Percentiles rank a stretch among this genome's conserved stretches.
Evolutionary conservation across 2,113 vertebrate genomes (phyloP).

Genomic region (Corythornis vintsioides): DNA sequence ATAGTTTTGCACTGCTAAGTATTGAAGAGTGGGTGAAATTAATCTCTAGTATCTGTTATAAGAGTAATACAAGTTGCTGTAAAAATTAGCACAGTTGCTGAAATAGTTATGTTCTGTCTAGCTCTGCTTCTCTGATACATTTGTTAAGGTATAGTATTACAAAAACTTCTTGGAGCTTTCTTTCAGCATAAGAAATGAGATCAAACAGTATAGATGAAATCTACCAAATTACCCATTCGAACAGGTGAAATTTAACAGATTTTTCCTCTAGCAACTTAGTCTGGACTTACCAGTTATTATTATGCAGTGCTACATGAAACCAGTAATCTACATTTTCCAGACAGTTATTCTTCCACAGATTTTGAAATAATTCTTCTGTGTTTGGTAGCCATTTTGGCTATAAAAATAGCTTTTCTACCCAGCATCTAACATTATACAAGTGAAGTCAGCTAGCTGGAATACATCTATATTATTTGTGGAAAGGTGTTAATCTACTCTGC

Average conservation of each 20-base stretch:
- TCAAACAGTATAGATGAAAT: background rate
- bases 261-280: background rate
- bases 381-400: background rate
- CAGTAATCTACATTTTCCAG: conserved; percentile 24
- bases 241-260: background rate
- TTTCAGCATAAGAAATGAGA: background rate
- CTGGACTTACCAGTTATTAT: background rate
- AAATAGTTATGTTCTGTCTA: background rate
- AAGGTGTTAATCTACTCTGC: background rate
- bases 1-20: background rate
- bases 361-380: background rate
- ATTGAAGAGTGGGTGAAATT: background rate
- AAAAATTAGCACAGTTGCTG: background rate
- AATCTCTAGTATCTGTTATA: background rate
- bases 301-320: background rate
- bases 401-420: background rate
- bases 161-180: background rate
- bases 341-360: background rate
- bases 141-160: background rate
- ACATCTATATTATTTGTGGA: background rate
- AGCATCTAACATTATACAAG: background rate
- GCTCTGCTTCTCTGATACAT: background rate
- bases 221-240: background rate
- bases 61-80: background rate
- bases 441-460: background rate